Base-by-base conservation (phyloP, 2,113 vertebrate genomes). In the Colossoma macropomum region DNA sequence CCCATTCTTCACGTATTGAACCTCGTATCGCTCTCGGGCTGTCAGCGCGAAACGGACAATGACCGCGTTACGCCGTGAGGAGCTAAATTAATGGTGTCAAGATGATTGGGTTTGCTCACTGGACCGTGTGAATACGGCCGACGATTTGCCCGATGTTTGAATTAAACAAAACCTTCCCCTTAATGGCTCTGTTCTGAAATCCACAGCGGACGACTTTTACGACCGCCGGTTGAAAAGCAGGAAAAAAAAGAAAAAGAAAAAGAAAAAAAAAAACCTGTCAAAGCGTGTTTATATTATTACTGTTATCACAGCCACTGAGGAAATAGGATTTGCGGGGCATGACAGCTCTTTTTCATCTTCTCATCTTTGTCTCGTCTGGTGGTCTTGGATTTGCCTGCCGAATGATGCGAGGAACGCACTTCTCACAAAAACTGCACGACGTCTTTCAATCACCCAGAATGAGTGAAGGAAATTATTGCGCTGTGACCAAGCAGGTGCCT, bases 51-150 rank as follows among this genome's bases (percentile, higher is more conserved):
- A 56, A 59, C 21, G 62, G 72, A 82, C 48, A 68, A 76, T 56
- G 80, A 28, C 30, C 73, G 45, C n/a, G 48, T 59, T 82, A 76
- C 66, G 75, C 62, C 27, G 66, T 13, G 23, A 59, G n/a, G 32
- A 59, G 72, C 50, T 56, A 76, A 82, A 82, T 76, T 27, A 75
- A 69, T 23, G 52, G 73, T 69, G 73, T 65, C 59, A 27, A 76
- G 72, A 30, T 82, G 80, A 82, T 75, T 75, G 80, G 56, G 50
- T 69, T 82, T 54, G 72, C 80, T 75, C 62, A 66, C 9, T 32
- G 27, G 45, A 66, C 59, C 71, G 21, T 82, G 71, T 68, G 60
- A 82, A 54, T 66, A 75, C 48, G 32, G 72, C 38, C 32, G 21
- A 75, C 60, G 72, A 75, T 68, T 75, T 66, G 60, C 56, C 56